phyloP scores from a whole-genome alignment of 1,140 invertebrate species.

The Aphelinus certus region DNA sequence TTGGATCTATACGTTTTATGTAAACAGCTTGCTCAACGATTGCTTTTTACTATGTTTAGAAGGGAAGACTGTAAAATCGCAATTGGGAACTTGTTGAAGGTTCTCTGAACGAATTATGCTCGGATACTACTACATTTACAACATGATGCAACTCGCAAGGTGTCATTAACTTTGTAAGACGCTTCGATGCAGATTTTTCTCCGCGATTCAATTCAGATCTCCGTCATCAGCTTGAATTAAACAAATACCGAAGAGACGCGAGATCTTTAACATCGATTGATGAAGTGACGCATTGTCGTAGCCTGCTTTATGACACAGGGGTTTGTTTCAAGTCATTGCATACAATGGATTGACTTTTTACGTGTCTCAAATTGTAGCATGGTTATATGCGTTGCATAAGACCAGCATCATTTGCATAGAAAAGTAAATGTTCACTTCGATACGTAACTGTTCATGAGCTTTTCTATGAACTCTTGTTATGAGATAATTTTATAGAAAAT shows the following conservation, averaged over 20 bases:
- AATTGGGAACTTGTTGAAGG: conserved; percentile 22
- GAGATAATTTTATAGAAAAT: conserved; percentile 34
- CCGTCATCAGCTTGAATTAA: no score
- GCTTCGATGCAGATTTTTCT: neutral
- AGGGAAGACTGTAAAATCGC: conserved; percentile 24
- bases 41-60: conserved; percentile 24
- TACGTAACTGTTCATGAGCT: conserved; percentile 36
- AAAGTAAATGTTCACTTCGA: conserved; percentile 22
- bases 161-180: conserved; percentile 14
- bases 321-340: neutral
- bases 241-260: no score
- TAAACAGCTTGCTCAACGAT: conserved; percentile 6
- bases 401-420: conserved; percentile 19
- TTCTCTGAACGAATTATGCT: conserved; percentile 24
- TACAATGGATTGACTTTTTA: conserved; percentile 1
- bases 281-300: no score
- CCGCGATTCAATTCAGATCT: no score
- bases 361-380: neutral
- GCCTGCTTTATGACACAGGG: no score
- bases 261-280: no score
- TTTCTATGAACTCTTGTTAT: conserved; percentile 24
- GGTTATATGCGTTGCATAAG: conserved; percentile 10
- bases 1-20: neutral
- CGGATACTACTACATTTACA: neutral
- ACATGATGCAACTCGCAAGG: conserved; percentile 7